Conservation (phyloP, 2,888 invertebrate genomes). For the Leptura quadrifasciata region DNA sequence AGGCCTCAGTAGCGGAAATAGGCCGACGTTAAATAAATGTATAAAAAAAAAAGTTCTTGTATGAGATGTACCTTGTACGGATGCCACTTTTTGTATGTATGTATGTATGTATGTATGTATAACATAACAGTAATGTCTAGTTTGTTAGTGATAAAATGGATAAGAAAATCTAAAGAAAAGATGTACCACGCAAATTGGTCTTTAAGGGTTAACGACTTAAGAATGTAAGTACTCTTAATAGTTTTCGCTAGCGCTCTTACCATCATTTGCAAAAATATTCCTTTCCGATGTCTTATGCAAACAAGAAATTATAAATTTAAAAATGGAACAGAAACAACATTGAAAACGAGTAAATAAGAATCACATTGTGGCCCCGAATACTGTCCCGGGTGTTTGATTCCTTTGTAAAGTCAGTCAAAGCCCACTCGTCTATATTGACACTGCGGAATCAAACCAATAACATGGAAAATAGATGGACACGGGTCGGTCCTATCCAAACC, state of each 20-base stretch:
- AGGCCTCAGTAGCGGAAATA: too few species aligned
- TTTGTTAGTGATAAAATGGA: too few species aligned
- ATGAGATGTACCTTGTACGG: too few species aligned
- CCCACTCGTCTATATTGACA: conserved; percentile 68
- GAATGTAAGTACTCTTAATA: too few species aligned
- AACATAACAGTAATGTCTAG: too few species aligned
- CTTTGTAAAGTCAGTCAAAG: conserved; percentile 67
- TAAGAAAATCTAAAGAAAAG: too few species aligned
- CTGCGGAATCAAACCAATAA: conserved; percentile 72
- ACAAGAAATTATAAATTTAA: conserved; percentile 27
- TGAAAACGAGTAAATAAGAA: conserved; percentile 52
- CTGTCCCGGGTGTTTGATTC: conserved; percentile 65
- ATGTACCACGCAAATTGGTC: too few species aligned
- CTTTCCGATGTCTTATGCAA: conserved; percentile 11
- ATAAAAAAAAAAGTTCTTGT: too few species aligned
- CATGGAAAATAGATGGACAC: conserved; percentile 73
- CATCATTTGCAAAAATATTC: not conserved
- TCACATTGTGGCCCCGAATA: conserved; percentile 63
- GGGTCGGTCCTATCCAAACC: conserved; percentile 63
- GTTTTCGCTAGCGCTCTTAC: not conserved
- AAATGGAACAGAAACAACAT: conserved; percentile 20
- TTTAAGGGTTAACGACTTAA: too few species aligned
- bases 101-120: too few species aligned
- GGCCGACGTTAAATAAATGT: too few species aligned
- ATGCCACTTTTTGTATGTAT: too few species aligned